Evolutionary conservation across 2,113 vertebrate genomes (phyloP), one percentile per base, ranked within the genome.

Genomic region (Chiloscyllium plagiosum): DNA sequence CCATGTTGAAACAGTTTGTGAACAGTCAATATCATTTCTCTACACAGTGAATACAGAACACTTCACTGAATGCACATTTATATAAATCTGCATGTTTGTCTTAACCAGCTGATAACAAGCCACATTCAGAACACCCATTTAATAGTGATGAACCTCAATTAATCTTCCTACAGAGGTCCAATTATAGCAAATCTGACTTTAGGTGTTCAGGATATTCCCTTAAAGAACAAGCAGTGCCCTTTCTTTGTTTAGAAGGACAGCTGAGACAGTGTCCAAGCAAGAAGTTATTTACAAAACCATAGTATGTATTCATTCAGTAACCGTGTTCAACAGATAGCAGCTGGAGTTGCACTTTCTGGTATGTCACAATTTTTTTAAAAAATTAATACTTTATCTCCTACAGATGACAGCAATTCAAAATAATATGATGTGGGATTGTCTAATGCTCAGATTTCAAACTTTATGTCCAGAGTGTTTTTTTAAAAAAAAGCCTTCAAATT

Each of bases 271-370:
- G 96, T 37, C 96, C 97, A 72, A 96, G 96, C 83, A 96, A 56
- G 50, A 96, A 96, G 61, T 96, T 96, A 8, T 26, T 94, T 69
- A 95, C 96, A 50, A 42, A 90, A 87, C 97, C 97, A 76, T n/a
- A 61, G 95, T 96, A 96, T 42, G 96, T 97, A 68, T 94, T 70
- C 96, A 96, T 72, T 96, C 96, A 96, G 72, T 95, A 96, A 83
- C 95, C 96, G 95, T 19, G 96, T 97, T 96, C 95, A 80, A 10
- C 95, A 85, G n/a, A 96, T 97, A 93, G 95, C 76, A 76, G 96
- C 97, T 17, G 97, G 96, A 70, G 96, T 89, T 96, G 96, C 97
- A 26, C 19, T 96, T 95, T 96, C 97, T 97, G 96, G 97, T 96
- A 72, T 96, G 96, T 93, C 2, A 61, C n/a, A 15, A 65, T 15